Evolutionary conservation across 2,888 invertebrate genomes (phyloP), one percentile per base, ranked within the genome.

Genomic region (Aethes cnicana): DNA sequence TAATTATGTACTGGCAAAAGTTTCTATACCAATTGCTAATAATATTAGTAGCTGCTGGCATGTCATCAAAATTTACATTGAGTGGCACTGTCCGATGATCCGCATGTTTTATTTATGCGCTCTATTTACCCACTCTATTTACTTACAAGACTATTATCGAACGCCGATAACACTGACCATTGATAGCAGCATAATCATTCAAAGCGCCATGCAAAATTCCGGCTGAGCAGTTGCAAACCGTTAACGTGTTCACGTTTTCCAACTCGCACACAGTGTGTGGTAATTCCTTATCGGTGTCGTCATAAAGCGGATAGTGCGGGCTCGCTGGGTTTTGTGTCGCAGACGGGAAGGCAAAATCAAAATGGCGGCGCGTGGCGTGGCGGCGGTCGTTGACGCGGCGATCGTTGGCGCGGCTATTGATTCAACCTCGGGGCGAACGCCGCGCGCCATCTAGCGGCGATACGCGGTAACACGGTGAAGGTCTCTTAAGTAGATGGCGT

Each of bases 381-480:
- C 74, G 59, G 69, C 74, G 60, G 70, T 68, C 72, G 68, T 69
- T 69, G 69, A 63, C 60, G 61, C 58, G 74, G 49, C 72, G 86
- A 85, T 87, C 86, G 86, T 84, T 86, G 87, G 85, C 86, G 85
- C 59, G 64, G 57, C 58, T 74, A 81, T 82, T 65, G 79, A 81
- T 81, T 72, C 62, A 48, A 52, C 49, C 47, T 56, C 58, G 48
- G 50, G 32, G 59, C 56, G 56, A 66, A 77, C 83, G 52, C 41
- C 48, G 58, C 52, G 64, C 74, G 85, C 61, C 86, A 84, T 81
- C 88, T 86, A 61, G 63, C 39, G 60, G 28, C 8, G 4, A 0
- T 6, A 0, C 4, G 0, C 1, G 4, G 35, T 63, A 70, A 59
- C n/a, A n/a, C 33, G 16, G 2, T 3, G 35, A 54, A 62, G 28